Percentiles rank a stretch among this genome's conserved stretches.
phyloP scores from a whole-genome alignment of 2,797 vertebrate species.

The Karalla daura region DNA sequence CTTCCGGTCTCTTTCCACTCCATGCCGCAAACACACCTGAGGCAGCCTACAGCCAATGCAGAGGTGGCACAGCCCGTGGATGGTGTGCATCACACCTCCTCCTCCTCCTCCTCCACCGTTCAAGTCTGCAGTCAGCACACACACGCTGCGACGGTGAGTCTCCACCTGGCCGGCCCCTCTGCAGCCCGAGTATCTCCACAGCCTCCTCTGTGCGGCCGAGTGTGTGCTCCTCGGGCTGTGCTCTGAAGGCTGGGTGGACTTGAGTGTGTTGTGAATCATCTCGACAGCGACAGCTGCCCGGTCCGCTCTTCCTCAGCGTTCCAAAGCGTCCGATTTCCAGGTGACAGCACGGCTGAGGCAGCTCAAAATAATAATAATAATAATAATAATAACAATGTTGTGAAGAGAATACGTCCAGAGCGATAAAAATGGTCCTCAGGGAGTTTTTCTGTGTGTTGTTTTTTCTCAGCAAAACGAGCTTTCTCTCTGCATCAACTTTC shows the following conservation, averaged over 20 bases:
- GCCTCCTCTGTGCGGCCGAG: slow-evolving; percentile 68
- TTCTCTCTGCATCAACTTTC: slow-evolving; percentile 18
- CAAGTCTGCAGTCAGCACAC: slow-evolving; percentile 75
- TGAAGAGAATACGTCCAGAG: slow-evolving; percentile 13
- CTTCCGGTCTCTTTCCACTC: slow-evolving; percentile 1
- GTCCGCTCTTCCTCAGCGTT: background rate
- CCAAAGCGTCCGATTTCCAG: slow-evolving; percentile 17
- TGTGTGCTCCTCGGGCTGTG: slow-evolving; percentile 63
- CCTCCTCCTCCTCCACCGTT: slow-evolving; percentile 52
- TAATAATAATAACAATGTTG: slow-evolving; percentile 4
- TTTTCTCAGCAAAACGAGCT: slow-evolving; percentile 20
- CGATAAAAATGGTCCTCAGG: slow-evolving; percentile 36
- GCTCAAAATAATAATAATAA: background rate
- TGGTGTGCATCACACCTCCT: slow-evolving; percentile 87
- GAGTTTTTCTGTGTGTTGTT: no score
- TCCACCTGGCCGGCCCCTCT: slow-evolving; percentile 62
- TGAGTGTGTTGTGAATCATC: slow-evolving; percentile 82
- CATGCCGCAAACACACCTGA: slow-evolving; percentile 85
- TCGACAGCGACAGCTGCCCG: slow-evolving; percentile 15
- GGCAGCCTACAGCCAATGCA: slow-evolving; percentile 90
- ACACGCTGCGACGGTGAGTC: slow-evolving; percentile 74
- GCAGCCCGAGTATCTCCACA: slow-evolving; percentile 79
- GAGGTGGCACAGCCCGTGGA: slow-evolving; percentile 90
- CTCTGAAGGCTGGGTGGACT: slow-evolving; percentile 64
- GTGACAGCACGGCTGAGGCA: slow-evolving; percentile 23